These are phyloP conservation scores for Peromyscus eremicus DNA, from an alignment of 2,797 vertebrate species.

Conservation along the genomic window DNA sequence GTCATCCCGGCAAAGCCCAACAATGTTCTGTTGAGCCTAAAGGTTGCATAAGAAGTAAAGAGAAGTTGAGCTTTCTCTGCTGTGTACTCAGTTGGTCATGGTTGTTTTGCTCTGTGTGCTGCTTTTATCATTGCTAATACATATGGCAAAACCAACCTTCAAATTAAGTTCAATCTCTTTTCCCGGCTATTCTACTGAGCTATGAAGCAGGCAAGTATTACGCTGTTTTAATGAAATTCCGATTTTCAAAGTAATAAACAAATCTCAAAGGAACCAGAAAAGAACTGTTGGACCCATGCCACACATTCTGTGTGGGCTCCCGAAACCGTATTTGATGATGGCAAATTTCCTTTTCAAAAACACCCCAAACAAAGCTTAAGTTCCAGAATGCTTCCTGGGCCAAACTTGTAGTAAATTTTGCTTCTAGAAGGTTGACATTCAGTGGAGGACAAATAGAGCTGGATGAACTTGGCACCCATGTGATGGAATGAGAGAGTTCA, in stretches of 20 bases:
- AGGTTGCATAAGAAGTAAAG: constrained; percentile 67
- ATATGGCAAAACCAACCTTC: constrained; percentile 64
- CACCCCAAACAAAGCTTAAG: constrained; percentile 80
- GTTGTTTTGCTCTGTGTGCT: constrained; percentile 63
- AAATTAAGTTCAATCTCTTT: constrained; percentile 69
- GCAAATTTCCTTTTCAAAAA: constrained; percentile 83
- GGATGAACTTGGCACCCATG: constrained; percentile 19
- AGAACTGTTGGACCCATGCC: constrained; percentile 78
- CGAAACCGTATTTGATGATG: constrained; percentile 79
- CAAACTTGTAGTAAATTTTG: constrained; percentile 76
- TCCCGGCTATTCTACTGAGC: constrained; percentile 75
- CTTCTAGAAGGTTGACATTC: constrained; percentile 62
- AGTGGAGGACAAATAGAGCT: constrained; percentile 67
- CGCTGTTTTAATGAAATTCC: constrained; percentile 78
- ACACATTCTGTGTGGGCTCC: constrained; percentile 80
- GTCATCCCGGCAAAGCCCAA: constrained; percentile 59
- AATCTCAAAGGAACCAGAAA: constrained; percentile 85
- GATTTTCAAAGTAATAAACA: constrained; percentile 84
- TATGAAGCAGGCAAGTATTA: constrained; percentile 67
- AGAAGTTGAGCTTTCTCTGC: constrained; percentile 60
- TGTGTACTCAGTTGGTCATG: constrained; percentile 25
- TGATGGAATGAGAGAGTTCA: constrained; percentile 15
- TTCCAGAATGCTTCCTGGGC: constrained; percentile 76
- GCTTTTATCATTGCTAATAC: constrained; percentile 73
- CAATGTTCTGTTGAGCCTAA: constrained; percentile 62